Conservation (phyloP, 64 coral and sea anemone species). For the Cladopsammia gracilis region DNA sequence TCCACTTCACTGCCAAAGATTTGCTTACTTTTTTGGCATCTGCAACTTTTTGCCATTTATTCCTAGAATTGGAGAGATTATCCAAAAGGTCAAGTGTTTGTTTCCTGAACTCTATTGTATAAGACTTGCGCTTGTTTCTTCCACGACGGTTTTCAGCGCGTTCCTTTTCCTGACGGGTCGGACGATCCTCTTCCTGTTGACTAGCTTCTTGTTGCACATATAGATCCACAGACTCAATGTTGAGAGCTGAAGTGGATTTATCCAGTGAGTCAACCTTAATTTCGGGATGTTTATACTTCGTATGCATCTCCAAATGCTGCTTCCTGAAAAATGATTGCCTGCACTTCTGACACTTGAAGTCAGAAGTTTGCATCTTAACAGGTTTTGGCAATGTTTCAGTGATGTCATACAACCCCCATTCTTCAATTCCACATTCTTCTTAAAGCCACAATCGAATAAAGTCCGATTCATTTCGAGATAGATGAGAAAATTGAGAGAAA, state of each 20-base stretch:
- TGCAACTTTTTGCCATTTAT: conserved; percentile 55
- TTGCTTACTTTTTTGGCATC: neutral
- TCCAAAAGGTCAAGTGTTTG: conserved; percentile 69
- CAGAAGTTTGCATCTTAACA: conserved; percentile 25
- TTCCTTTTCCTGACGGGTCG: neutral
- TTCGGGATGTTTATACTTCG: conserved; percentile 47
- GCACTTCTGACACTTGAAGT: conserved; percentile 20
- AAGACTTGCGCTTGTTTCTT: conserved; percentile 40
- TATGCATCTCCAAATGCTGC: conserved; percentile 29
- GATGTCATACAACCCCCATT: conserved; percentile 53
- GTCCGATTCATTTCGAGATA: conserved; percentile 67
- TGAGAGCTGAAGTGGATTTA: conserved; percentile 3
- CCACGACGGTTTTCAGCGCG: conserved; percentile 50
- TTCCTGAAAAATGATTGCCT: conserved; percentile 12
- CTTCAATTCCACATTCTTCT: conserved; percentile 67
- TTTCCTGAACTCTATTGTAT: conserved; percentile 64
- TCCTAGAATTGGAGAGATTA: conserved; percentile 22
- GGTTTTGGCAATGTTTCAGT: conserved; percentile 55
- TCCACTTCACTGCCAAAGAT: no score
- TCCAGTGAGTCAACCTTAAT: neutral
- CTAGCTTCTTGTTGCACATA: neutral
- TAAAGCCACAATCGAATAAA: conserved; percentile 67
- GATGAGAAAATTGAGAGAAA: conserved; percentile 58
- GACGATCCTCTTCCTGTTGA: conserved; percentile 2
- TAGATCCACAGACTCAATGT: conserved; percentile 16